Evolutionary conservation across 2,113 vertebrate genomes (phyloP).

Genomic region (Orcinus orca): DNA sequence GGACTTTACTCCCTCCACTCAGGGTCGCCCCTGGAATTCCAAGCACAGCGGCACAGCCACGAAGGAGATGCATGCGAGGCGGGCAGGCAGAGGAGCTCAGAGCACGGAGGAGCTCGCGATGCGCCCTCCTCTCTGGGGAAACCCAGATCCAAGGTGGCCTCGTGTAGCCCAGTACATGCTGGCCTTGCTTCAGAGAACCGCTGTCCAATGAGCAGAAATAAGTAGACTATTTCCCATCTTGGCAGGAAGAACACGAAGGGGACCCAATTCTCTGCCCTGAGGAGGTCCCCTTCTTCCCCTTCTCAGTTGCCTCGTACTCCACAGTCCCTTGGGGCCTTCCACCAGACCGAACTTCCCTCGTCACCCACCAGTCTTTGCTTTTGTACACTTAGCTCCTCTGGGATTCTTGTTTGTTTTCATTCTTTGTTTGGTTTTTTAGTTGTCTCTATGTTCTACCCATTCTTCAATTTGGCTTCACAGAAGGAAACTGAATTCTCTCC

Average conservation of each 20-base stretch:
- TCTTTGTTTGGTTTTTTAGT: background rate
- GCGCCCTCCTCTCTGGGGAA: background rate
- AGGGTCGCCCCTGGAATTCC: background rate
- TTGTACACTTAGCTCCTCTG: background rate
- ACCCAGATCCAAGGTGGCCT: background rate
- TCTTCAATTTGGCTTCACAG: background rate
- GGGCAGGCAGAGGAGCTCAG: background rate
- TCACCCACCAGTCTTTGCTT: background rate
- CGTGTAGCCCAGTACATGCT: accelerated
- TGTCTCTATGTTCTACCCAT: background rate
- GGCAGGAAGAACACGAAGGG: background rate
- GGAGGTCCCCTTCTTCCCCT: no score
- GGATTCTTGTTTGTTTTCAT: background rate
- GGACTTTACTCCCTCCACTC: background rate
- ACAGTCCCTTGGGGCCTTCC: background rate
- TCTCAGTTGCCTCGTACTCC: accelerated
- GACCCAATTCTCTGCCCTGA: background rate
- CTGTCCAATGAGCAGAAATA: background rate
- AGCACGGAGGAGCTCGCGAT: background rate
- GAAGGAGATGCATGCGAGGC: background rate
- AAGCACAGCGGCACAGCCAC: background rate
- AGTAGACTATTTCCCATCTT: background rate
- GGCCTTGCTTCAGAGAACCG: background rate
- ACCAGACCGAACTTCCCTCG: background rate
- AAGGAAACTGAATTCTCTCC: background rate